A percentile compares a stretch with the other conserved stretches of the same genome.
Conservation (phyloP, 53 echinoderm and acorn worm genomes). For the Antedon mediterranea region DNA sequence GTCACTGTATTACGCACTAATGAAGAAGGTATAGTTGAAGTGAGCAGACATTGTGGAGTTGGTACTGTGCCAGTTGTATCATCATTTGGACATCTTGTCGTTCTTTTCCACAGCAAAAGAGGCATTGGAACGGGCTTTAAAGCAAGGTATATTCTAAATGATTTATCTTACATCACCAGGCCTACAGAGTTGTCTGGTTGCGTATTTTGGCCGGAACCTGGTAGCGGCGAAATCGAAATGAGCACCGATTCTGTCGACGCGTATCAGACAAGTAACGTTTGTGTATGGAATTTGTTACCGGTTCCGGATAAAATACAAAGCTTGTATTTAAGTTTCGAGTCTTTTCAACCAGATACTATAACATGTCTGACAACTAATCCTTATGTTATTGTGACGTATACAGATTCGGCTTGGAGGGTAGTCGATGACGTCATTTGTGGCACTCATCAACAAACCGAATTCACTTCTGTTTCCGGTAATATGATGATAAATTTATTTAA, state of each 20-base stretch:
- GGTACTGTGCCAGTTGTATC: neutral
- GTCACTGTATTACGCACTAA: constrained; percentile 5
- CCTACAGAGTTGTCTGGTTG: neutral
- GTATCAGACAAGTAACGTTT: neutral
- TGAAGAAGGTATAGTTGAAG: neutral
- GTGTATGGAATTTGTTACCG: neutral
- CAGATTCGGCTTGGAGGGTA: neutral
- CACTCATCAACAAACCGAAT: neutral
- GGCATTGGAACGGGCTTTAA: constrained; percentile 14
- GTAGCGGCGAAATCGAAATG: neutral
- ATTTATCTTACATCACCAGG: no score
- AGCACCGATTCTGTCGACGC: neutral
- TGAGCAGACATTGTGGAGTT: constrained; percentile 16
- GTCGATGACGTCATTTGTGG: neutral
- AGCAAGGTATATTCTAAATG: constrained; percentile 6
- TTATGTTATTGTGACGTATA: neutral
- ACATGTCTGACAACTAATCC: neutral
- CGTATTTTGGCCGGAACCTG: neutral
- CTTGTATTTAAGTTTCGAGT: neutral
- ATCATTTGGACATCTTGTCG: constrained; percentile 4
- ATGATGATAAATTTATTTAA: neutral
- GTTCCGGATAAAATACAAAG: neutral
- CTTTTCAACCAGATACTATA: neutral
- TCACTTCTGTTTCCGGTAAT: neutral
- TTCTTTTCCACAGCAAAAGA: constrained; percentile 8